Percentiles rank a stretch among this genome's conserved stretches.
These are phyloP conservation scores for Macaca nemestrina DNA, from an alignment of 2,113 vertebrate species.

Conservation along the genomic window DNA sequence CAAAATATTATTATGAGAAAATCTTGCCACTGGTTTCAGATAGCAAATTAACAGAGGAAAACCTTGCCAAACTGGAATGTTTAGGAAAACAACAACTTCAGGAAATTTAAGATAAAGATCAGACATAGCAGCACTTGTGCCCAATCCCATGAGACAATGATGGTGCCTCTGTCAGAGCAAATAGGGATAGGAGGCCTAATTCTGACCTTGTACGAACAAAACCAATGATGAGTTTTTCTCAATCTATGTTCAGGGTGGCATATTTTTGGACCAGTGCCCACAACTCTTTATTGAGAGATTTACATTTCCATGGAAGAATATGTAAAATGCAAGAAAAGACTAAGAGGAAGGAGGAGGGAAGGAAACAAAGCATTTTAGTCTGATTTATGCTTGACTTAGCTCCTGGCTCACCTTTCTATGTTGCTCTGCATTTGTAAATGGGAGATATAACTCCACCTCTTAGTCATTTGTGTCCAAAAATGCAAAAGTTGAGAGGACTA, in stretches of 20 bases:
- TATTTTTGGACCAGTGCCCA: not conserved
- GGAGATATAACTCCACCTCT: not conserved
- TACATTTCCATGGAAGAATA: not conserved
- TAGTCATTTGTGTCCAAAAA: not conserved
- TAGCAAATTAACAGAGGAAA: slow-evolving; percentile 92
- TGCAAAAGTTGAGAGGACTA: not conserved
- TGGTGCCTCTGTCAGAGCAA: not conserved
- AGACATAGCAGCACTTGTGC: slow-evolving; percentile 62
- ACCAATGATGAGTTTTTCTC: not conserved
- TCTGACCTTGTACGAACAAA: not conserved
- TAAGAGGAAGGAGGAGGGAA: not conserved
- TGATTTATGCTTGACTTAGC: not conserved
- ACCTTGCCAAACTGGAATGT: slow-evolving; percentile 91
- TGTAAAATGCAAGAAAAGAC: not conserved
- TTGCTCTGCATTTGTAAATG: not conserved
- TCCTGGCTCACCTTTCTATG: not conserved
- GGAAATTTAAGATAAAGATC: slow-evolving; percentile 77
- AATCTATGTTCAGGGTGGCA: not conserved
- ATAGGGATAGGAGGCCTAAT: not conserved
- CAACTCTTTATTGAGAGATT: slow-evolving; percentile 50
- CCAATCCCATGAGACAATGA: not conserved
- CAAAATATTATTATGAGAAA: slow-evolving; percentile 89
- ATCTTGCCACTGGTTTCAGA: slow-evolving; percentile 89
- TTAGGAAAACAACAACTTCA: slow-evolving; percentile 86
- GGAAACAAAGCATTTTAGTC: not conserved